phyloP scores from a whole-genome alignment of 2,113 vertebrate species.

The Dipodomys merriami region DNA sequence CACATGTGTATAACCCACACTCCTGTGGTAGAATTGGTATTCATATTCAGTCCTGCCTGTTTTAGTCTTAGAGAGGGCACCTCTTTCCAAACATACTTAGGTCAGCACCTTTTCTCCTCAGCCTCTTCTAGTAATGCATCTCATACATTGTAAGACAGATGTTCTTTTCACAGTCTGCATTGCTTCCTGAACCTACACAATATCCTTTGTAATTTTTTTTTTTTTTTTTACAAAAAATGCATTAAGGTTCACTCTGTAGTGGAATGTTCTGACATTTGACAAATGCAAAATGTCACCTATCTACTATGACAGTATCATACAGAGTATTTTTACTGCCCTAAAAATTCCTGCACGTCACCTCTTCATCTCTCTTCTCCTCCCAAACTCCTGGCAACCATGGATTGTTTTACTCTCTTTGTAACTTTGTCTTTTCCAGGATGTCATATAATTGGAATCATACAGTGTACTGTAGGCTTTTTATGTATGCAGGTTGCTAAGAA shows the following conservation, averaged over 20 bases:
- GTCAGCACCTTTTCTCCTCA: no score
- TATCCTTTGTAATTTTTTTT: neutral
- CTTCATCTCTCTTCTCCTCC: neutral
- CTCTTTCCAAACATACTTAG: neutral
- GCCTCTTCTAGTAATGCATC: neutral
- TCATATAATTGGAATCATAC: conserved; percentile 44
- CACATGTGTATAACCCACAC: neutral
- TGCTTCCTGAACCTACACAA: neutral
- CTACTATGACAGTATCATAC: neutral
- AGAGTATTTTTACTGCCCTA: neutral
- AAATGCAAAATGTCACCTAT: neutral
- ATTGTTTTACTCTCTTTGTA: neutral
- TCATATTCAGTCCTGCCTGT: neutral
- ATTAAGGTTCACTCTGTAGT: neutral
- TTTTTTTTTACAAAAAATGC: neutral
- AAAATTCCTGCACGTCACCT: neutral
- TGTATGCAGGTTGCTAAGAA: conserved; percentile 36
- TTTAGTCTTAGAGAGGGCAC: neutral
- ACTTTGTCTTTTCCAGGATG: conserved; percentile 42
- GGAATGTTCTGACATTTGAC: conserved; percentile 3
- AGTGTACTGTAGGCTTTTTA: conserved; percentile 17
- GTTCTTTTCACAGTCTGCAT: neutral
- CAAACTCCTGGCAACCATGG: neutral
- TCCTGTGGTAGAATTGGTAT: neutral
- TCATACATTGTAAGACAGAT: neutral